Evolutionary conservation across 2,113 vertebrate genomes (phyloP), one percentile per base, ranked within the genome.

Genomic region (Carollia perspicillata): DNA sequence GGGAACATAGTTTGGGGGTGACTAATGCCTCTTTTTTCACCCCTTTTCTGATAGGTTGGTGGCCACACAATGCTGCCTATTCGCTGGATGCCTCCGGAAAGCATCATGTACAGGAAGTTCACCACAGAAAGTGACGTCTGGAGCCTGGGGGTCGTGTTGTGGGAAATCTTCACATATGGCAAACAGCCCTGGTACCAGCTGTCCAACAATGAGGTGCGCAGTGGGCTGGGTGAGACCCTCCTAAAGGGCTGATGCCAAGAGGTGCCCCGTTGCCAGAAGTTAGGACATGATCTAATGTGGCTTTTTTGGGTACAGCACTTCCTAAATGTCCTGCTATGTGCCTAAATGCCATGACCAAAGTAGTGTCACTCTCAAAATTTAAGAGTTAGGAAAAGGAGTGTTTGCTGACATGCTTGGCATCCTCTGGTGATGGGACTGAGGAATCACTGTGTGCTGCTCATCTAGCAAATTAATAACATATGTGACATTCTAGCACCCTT

Each of bases 151-250:
- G 99, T 99, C 20, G 99, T 99, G 53, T 98, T 99, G 79, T 99
- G 99, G 99, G 99, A 99, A 98, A 99, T 99, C 98, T 99, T 99
- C 98, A 99, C 99, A 22, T 99, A 99, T 1, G 99, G 99, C 96
- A 99, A 99, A 95, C 99, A 99, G 97, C 99, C 99, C 74, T 99
- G 99, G 99, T 99, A 99, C 97, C 99, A 99, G 97, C 99, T 99
- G 63, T 99, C 99, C 93, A 99, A 99, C 97, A 99, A 99, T 0
- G 99, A 99, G 99, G 99, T 99, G 55, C 89, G 99, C 91, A 20
- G 17, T 35, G 42, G 16, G 44, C 8, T 10, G 1, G 11, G 69
- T 26, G 8, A 16, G 35, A 11, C 33, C 9, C 5, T 4, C n/a
- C 6, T 8, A 6, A 5, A n/a, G 28, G 68, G 44, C 17, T 17